Base-by-base conservation (phyloP, 1,140 invertebrate genomes). In the Microplitis demolitor region DNA sequence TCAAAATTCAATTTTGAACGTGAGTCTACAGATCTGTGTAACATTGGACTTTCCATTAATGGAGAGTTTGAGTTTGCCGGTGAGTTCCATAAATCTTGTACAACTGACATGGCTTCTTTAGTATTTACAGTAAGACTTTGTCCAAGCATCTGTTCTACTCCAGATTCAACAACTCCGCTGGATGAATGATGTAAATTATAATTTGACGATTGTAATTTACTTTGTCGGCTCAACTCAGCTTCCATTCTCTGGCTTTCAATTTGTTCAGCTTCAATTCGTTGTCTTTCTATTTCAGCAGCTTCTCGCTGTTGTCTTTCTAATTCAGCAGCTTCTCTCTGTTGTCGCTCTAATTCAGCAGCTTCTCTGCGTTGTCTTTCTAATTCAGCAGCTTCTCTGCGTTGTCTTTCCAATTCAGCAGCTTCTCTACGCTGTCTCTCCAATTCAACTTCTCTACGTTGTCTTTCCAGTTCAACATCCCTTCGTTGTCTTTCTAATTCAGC, bases 81-180 rank as follows among this genome's bases (percentile, higher is more conserved):
- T 1, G 86, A 87, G 45, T 84, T 83, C 86, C 86, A 87, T 35
- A 87, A 75, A 58, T 82, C 77, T 68, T 86, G 84, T 4, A 87
- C 82, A 1, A 82, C 83, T 2, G 84, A 84, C 69, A 85, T 80
- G 4, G 86, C 90, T 77, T 91, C 90, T 70, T 90, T 91, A 1
- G 90, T 91, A 71, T 91, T 90, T 2, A 90, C 88, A 34, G 90
- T 91, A 50, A 91, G 87, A 67, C 85, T 87, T 63, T 86, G 84
- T 2, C 84, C 80, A 4, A 86, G 79, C 4, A 85, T 61, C 70
- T 84, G 83, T 69, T 87, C 84, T 6, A 67, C 64, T 4, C 68
- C 71, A 1, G 68, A 16, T 5, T 84, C 78, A 0, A 82, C 70
- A 0, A 73, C 68, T 3, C 79, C 77, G 3, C 78, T 79, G 0